phyloP scores from a whole-genome alignment of 2,888 invertebrate genomes.

The Pasiphila rectangulata region DNA sequence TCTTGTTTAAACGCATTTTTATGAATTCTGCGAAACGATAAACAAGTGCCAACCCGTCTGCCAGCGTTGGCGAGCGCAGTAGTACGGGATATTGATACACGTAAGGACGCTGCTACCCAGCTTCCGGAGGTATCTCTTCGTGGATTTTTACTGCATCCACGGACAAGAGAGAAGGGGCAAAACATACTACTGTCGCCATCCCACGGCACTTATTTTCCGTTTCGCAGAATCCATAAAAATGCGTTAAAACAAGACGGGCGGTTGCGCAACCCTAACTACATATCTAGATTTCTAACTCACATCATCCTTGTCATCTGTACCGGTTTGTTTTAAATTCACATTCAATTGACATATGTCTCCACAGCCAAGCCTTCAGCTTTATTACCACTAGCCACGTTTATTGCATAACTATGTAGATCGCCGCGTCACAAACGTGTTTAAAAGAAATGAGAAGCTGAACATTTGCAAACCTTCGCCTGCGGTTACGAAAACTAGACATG shows the following conservation, averaged over 20 bases:
- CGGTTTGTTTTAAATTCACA: slow-evolving; percentile 27
- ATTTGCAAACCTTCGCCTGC: slow-evolving; percentile 28
- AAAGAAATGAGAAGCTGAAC: slow-evolving; percentile 28
- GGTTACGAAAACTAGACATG: slow-evolving; percentile 26
- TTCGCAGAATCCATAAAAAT: slow-evolving; percentile 12
- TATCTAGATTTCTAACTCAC: slow-evolving; percentile 15
- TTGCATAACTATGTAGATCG: slow-evolving; percentile 36
- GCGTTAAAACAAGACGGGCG: slow-evolving; percentile 11
- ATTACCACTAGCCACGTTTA: slow-evolving; percentile 26
- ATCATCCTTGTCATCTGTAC: slow-evolving; percentile 21
- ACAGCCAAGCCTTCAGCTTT: slow-evolving; percentile 28
- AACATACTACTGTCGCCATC: no score
- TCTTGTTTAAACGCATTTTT: slow-evolving; percentile 13
- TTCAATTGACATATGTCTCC: slow-evolving; percentile 32
- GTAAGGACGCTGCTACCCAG: no score
- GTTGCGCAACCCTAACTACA: slow-evolving; percentile 15
- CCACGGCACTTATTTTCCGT: background rate
- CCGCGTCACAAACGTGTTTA: slow-evolving; percentile 32
- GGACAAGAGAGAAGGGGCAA: no score
- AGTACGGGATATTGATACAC: no score
- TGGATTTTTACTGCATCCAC: no score
- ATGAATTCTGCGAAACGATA: slow-evolving; percentile 10
- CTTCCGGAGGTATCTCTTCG: no score
- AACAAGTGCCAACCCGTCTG: no score
- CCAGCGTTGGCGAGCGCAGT: no score